Conservation (phyloP, 2,888 invertebrate genomes). For the Aphodius granarius region DNA sequence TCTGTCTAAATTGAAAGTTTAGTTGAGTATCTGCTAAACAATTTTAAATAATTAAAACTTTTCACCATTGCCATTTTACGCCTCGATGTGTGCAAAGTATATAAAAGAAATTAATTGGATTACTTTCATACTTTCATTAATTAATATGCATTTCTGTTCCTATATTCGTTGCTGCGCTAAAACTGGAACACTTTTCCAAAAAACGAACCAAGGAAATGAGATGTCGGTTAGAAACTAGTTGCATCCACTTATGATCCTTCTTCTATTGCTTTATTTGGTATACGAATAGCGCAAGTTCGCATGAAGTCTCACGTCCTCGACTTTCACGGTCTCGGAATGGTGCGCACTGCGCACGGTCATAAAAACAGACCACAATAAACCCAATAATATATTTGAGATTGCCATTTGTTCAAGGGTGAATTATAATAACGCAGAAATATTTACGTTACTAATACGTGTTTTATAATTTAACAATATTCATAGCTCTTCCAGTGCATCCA, state of each 20-base stretch:
- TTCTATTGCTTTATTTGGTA: background rate
- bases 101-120: background rate
- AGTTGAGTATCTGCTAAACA: background rate
- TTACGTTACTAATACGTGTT: no score
- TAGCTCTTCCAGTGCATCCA: no score
- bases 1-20: background rate
- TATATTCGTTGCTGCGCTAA: background rate
- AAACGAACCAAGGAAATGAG: background rate
- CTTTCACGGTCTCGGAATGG: background rate
- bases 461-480: no score
- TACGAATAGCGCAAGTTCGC: background rate
- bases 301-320: background rate
- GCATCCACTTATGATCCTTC: background rate
- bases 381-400: background rate
- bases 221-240: background rate
- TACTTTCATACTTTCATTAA: background rate
- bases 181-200: background rate
- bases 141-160: background rate
- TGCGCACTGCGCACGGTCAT: background rate
- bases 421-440: no score
- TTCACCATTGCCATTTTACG: background rate
- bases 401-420: no score
- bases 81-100: background rate
- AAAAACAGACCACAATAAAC: background rate
- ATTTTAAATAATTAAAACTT: background rate